phyloP scores from a whole-genome alignment of 2,113 vertebrate species.

The Lagopus leucura region DNA sequence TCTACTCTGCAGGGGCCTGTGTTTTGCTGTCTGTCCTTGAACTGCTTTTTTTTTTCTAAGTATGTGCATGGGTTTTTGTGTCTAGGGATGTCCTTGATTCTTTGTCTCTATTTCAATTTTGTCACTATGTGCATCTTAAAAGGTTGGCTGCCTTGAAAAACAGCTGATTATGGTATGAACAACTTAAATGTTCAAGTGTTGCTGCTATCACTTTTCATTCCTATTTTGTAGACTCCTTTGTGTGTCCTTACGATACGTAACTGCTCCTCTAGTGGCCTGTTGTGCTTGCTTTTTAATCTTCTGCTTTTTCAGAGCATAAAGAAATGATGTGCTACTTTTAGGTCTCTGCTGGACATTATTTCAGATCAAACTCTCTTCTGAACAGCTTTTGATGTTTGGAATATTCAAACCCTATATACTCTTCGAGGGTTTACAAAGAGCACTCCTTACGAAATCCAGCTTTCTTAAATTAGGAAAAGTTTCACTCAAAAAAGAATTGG shows the following conservation, averaged over 20 bases:
- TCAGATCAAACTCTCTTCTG: background rate
- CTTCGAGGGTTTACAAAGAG: background rate
- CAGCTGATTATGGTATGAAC: background rate
- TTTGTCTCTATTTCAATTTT: background rate
- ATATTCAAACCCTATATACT: background rate
- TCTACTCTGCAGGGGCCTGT: background rate
- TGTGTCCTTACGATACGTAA: background rate
- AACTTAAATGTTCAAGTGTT: background rate
- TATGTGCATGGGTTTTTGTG: background rate
- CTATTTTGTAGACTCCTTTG: background rate
- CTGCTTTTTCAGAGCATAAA: background rate
- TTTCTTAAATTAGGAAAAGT: background rate
- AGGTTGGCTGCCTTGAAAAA: background rate
- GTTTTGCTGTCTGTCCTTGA: background rate
- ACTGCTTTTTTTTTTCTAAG: background rate
- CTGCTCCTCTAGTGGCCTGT: background rate
- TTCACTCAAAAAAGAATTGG: background rate
- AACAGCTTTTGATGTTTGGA: background rate
- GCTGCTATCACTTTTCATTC: background rate
- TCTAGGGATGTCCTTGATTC: background rate
- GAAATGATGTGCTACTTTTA: background rate
- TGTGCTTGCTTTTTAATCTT: background rate
- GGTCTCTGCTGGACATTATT: background rate
- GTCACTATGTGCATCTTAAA: background rate
- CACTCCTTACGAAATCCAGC: background rate